Percentiles rank a stretch among this genome's conserved stretches.
These are phyloP conservation scores for Siniperca knerii DNA, from an alignment of 2,113 vertebrate genomes.

Conservation along the genomic window DNA sequence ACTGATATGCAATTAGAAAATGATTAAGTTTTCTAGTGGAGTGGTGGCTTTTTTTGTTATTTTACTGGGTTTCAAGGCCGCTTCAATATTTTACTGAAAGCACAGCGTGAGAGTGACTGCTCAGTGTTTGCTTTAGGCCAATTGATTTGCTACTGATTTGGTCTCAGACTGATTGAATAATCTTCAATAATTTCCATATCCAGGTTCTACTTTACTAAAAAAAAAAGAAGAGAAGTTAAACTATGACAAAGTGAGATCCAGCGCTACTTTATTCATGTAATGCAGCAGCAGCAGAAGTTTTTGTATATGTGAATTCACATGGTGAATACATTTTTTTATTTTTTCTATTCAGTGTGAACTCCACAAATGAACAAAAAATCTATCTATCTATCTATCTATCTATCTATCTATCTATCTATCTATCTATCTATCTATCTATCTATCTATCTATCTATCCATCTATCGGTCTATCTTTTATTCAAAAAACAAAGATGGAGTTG, in stretches of 20 bases:
- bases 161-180: background rate
- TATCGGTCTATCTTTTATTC: background rate
- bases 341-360: background rate
- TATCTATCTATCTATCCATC: no score
- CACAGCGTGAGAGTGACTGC: background rate
- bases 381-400: no score
- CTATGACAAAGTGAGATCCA: background rate
- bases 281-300: background rate
- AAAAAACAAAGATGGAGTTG: slow-evolving; percentile 87
- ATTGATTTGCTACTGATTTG: background rate
- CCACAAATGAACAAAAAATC: background rate
- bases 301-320: background rate
- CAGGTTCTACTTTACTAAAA: background rate
- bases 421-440: no score
- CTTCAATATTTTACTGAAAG: background rate
- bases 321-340: background rate
- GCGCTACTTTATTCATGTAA: background rate
- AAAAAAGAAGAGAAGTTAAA: background rate
- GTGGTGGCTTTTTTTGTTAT: background rate
- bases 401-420: background rate
- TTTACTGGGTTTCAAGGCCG: background rate
- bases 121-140: background rate
- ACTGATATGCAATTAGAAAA: background rate
- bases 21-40: background rate
- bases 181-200: background rate